Evolutionary conservation across 1,140 invertebrate genomes (phyloP).

Genomic region (Eufriesea mexicana): DNA sequence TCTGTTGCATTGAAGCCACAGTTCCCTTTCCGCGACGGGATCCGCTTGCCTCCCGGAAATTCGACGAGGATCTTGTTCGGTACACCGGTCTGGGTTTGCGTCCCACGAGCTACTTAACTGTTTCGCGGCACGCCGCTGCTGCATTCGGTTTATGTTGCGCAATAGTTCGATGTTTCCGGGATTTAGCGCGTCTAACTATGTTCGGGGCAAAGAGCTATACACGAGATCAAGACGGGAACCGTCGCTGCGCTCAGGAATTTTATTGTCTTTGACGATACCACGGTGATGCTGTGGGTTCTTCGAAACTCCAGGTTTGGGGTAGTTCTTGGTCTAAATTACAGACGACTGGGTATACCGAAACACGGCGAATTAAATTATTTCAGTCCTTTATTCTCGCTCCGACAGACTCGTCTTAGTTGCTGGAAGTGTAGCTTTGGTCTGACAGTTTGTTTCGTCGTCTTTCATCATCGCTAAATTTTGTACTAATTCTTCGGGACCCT

Average conservation of each 20-base stretch:
- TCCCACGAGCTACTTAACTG: neutral
- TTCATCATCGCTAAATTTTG: no score
- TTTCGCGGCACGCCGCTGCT: neutral
- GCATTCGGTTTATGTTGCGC: neutral
- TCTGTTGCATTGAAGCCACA: constrained; percentile 31
- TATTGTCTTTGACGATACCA: neutral
- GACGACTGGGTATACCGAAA: no score
- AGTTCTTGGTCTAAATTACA: no score
- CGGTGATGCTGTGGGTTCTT: neutral
- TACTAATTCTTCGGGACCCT: no score
- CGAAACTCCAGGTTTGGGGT: no score
- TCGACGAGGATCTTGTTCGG: constrained; percentile 32
- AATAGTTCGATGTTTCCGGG: neutral
- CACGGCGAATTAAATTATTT: no score
- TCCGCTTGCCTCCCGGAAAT: constrained; percentile 39
- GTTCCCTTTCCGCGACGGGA: constrained; percentile 34
- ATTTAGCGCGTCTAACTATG: neutral
- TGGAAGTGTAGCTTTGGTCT: no score
- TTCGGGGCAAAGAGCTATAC: neutral
- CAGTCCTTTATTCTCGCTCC: no score
- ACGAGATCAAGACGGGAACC: neutral
- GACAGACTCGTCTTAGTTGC: no score
- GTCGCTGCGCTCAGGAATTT: neutral
- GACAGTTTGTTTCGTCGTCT: no score
- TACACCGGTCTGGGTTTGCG: neutral